phyloP scores from a whole-genome alignment of 2,888 invertebrate species.

The Drosophila yooni region DNA sequence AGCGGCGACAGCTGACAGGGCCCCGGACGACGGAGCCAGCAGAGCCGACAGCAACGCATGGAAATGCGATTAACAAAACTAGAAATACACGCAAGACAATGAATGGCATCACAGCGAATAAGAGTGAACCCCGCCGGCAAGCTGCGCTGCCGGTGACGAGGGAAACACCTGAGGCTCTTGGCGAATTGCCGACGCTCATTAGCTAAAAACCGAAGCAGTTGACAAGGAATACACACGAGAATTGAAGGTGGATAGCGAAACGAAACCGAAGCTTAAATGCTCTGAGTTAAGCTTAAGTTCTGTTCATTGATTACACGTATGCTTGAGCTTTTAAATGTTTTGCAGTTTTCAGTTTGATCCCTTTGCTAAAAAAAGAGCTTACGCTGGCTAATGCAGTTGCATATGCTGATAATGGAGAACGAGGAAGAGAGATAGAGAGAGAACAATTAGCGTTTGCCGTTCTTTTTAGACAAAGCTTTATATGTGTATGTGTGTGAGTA shows the following conservation, averaged over 20 bases:
- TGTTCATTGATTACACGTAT: not conserved
- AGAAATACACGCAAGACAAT: conserved; percentile 55
- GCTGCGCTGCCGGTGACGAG: conserved; percentile 43
- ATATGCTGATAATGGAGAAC: conserved; percentile 4
- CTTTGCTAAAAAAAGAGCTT: conserved; percentile 16
- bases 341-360: conserved; percentile 3
- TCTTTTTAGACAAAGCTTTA: conserved; percentile 8
- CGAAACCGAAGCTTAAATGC: conserved; percentile 38
- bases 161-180: conserved; percentile 72
- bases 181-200: conserved; percentile 62
- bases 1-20: conserved; percentile 72
- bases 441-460: conserved; percentile 1
- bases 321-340: conserved; percentile 2
- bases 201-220: conserved; percentile 58
- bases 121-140: conserved; percentile 20
- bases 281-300: conserved; percentile 11
- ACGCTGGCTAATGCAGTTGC: conserved; percentile 13
- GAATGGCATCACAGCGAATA: conserved; percentile 43
- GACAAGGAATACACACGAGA: conserved; percentile 49
- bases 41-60: conserved; percentile 65
- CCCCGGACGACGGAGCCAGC: conserved; percentile 51
- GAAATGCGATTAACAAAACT: conserved; percentile 70
- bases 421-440: not conserved
- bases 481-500: conserved; percentile 5
- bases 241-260: conserved; percentile 12